Conservation (phyloP, 2,797 vertebrate species). For the Dallia pectoralis region DNA sequence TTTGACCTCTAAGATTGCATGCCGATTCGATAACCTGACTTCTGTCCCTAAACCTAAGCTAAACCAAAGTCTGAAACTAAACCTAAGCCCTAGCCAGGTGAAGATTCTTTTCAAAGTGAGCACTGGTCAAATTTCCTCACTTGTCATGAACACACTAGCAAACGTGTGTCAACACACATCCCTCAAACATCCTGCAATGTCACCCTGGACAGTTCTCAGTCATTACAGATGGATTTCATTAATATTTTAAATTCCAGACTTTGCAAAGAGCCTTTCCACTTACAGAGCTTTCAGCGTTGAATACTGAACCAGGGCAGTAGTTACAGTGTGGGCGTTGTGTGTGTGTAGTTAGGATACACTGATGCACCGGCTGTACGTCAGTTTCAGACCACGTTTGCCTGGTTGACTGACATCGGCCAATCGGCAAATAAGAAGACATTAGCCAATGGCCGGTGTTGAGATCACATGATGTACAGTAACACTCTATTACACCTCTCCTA, state of each 20-base stretch:
- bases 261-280: conserved; percentile 49
- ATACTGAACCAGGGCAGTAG: conserved; percentile 27
- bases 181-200: conserved; percentile 76
- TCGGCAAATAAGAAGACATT: too few relatives aligned
- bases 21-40: not conserved
- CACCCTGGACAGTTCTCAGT: conserved; percentile 69
- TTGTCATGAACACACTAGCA: conserved; percentile 11
- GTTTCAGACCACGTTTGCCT: too few relatives aligned
- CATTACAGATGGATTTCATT: conserved; percentile 72
- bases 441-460: too few relatives aligned
- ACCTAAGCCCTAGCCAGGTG: too few relatives aligned
- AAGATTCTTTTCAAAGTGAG: too few relatives aligned
- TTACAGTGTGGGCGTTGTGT: conserved; percentile 17
- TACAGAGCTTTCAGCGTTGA: conserved; percentile 43
- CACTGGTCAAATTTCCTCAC: not conserved
- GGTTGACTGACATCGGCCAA: too few relatives aligned
- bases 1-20: conserved; percentile 33
- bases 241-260: conserved; percentile 71
- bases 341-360: too few relatives aligned
- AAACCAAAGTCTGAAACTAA: too few relatives aligned
- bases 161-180: conserved; percentile 20
- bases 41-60: too few relatives aligned
- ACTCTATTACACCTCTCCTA: not conserved
- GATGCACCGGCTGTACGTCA: too few relatives aligned
- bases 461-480: not conserved